Evolutionary conservation across 2,888 invertebrate species (phyloP), one percentile per base, ranked within the genome.

Genomic region (Drosophila basisetae): DNA sequence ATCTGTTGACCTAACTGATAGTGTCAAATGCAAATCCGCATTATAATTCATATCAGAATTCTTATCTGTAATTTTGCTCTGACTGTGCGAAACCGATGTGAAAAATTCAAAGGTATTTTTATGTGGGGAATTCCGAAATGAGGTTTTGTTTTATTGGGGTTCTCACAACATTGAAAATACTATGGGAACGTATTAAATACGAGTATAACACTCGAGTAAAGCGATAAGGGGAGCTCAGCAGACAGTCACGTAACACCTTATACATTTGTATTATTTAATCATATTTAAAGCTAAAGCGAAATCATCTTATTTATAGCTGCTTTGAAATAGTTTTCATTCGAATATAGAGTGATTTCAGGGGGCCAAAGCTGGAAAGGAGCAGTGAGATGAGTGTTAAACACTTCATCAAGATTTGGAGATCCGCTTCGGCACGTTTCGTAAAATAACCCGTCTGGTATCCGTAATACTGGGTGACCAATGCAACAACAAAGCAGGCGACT

Each of bases 371-470:
- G 13, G 90, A 84, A 6, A 93, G 68, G 13, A 92, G 78, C 55
- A 93, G 66, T 1, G 91, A 90, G 13, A 79, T 13, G n/a, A 93
- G 80, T 0, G 92, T 93, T 2, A 93, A 66, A n/a, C 78, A 78
- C 66, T 92, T 91, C 73, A 93, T 91, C 39, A 92, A 65, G 50
- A 82, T 76, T n/a, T 79, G 85, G 18, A 93, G 82, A 64, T 91
- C 90, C 2, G 69, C 61, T 6, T 78, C 75, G 11, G 73, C 83
- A 37, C 85, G 77, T 5, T n/a, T 73, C 55, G 33, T 82, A 52
- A 93, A 92, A 53, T 84, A 92, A 4, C 91, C 90, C 6, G 92
- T 91, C 67, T 92, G 63, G 62, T 92, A 93, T 30, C 93, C 93
- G 69, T 92, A 93, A 65, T 84, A 93, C 62, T 93, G 92, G 5